Conservation (phyloP, 2,113 vertebrate genomes). For the Choloepus hoffmanni region DNA sequence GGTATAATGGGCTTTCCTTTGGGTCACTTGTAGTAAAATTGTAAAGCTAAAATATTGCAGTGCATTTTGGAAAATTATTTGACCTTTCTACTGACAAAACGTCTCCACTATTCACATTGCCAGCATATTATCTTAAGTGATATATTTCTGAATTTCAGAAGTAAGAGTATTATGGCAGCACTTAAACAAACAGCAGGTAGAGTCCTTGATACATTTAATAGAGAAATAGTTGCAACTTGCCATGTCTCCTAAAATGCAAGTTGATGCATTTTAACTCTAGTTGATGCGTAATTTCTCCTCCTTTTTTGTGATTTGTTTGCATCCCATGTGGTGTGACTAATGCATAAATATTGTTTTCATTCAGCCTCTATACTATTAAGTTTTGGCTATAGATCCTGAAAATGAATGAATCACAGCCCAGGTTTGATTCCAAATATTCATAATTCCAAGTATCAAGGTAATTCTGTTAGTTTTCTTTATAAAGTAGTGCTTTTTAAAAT, state of each 20-base stretch:
- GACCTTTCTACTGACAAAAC: conserved; percentile 62
- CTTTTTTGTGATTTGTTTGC: not conserved
- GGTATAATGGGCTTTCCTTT: conserved; percentile 37
- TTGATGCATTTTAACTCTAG: not conserved
- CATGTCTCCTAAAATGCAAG: not conserved
- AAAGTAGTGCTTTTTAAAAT: conserved; percentile 4
- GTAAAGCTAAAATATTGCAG: conserved; percentile 51
- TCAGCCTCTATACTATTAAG: not conserved
- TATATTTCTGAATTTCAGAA: conserved; percentile 49
- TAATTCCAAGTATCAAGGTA: not conserved
- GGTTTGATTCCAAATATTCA: not conserved
- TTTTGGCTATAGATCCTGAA: not conserved
- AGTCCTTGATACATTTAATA: not conserved
- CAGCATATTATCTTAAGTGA: conserved; percentile 47
- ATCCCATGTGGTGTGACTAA: not conserved
- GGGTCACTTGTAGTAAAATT: conserved; percentile 49
- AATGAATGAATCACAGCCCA: not conserved
- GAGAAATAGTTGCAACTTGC: not conserved
- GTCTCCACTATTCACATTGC: not conserved
- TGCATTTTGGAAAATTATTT: conserved; percentile 51
- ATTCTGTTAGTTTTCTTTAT: conserved; percentile 11
- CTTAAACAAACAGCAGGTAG: conserved; percentile 43
- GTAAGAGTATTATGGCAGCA: not conserved
- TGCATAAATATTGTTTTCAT: not conserved
- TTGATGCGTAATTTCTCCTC: not conserved